Evolutionary conservation across 2,797 vertebrate genomes (phyloP).

Genomic region (Calcarius lapponicus): DNA sequence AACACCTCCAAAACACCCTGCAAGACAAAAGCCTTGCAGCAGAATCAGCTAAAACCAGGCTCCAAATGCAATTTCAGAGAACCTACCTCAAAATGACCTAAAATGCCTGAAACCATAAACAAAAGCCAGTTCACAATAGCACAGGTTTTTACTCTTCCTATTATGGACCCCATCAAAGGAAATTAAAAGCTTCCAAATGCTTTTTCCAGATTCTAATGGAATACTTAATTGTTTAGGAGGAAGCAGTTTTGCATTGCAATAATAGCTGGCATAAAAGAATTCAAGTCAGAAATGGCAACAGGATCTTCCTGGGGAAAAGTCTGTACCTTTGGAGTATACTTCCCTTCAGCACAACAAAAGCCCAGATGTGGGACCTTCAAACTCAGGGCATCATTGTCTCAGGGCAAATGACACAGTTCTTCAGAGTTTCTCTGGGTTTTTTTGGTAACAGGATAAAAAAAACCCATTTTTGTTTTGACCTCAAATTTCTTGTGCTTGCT

Average conservation of each 20-base stretch:
- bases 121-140: neutral
- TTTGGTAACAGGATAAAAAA: slow-evolving; percentile 43
- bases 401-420: slow-evolving; percentile 15
- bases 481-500: slow-evolving; percentile 20
- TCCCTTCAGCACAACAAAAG: slow-evolving; percentile 42
- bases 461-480: neutral
- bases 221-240: slow-evolving; percentile 11
- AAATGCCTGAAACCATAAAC: neutral
- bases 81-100: neutral
- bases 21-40: neutral
- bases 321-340: neutral
- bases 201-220: slow-evolving; percentile 17
- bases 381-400: neutral
- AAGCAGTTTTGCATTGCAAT: neutral
- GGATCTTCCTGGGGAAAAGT: slow-evolving; percentile 59
- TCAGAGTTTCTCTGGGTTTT: neutral
- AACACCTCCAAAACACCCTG: fast-evolving
- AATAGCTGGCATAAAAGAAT: slow-evolving; percentile 24
- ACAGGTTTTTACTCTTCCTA: neutral
- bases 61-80: neutral
- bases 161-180: neutral
- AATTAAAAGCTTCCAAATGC: slow-evolving; percentile 30
- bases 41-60: neutral
- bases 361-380: slow-evolving; percentile 25
- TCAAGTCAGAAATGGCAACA: slow-evolving; percentile 43